Evolutionary conservation across 2,797 vertebrate species (phyloP).

Genomic region (Myoxocephalus aenaeus): DNA sequence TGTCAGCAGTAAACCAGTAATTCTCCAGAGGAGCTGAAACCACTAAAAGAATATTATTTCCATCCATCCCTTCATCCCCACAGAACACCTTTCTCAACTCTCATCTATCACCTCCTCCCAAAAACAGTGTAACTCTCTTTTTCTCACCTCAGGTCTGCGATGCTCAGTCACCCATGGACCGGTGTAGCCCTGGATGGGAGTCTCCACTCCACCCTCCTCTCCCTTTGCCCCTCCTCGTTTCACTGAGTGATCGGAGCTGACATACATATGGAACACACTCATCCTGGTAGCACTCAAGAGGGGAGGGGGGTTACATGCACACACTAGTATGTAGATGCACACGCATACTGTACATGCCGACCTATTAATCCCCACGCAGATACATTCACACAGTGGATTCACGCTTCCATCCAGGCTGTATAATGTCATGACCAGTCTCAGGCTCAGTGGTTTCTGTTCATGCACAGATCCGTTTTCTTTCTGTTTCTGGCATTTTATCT

Average conservation of each 20-base stretch:
- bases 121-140: constrained; percentile 51
- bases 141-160: constrained; percentile 53
- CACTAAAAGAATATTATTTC: constrained; percentile 62
- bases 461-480: constrained; percentile 7
- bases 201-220: constrained; percentile 8
- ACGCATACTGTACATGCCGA: constrained; percentile 14
- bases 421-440: constrained; percentile 3
- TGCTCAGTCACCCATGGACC: constrained; percentile 55
- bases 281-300: constrained; percentile 65
- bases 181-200: constrained; percentile 47
- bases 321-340: constrained; percentile 16
- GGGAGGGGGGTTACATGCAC: background rate
- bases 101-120: constrained; percentile 59
- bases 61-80: constrained; percentile 48
- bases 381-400: background rate
- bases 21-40: constrained; percentile 50
- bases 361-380: constrained; percentile 22
- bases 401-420: background rate
- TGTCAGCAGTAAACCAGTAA: constrained; percentile 49
- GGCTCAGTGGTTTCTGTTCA: constrained; percentile 6
- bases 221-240: constrained; percentile 17
- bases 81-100: constrained; percentile 44
- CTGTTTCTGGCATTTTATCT: constrained; percentile 11
- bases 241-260: constrained; percentile 73
- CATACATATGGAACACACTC: constrained; percentile 78